These are phyloP conservation scores for Mizuhopecten yessoensis DNA, from an alignment of 1,140 invertebrate genomes.

Conservation along the genomic window DNA sequence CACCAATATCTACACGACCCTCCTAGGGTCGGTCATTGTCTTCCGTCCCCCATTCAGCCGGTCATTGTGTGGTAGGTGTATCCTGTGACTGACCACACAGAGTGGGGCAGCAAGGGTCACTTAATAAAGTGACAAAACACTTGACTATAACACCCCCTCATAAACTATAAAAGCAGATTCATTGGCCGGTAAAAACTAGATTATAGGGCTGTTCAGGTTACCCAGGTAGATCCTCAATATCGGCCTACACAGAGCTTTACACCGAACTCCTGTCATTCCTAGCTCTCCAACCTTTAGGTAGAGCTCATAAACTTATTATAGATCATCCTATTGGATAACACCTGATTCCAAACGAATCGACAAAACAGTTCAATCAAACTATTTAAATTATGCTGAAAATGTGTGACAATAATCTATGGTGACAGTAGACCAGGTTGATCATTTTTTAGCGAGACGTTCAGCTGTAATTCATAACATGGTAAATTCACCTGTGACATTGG, in stretches of 20 bases:
- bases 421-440: too few relatives aligned
- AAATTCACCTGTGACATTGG: too few relatives aligned
- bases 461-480: too few relatives aligned
- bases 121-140: slow-evolving; percentile 11
- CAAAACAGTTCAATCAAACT: too few relatives aligned
- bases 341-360: neutral
- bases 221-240: neutral
- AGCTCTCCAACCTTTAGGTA: neutral
- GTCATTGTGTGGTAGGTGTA: neutral
- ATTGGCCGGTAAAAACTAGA: neutral
- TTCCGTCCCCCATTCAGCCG: neutral
- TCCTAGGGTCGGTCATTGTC: neutral
- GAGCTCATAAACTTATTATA: neutral
- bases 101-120: neutral
- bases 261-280: neutral
- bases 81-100: neutral
- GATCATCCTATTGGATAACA: neutral
- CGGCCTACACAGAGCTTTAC: neutral
- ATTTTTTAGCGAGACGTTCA: too few relatives aligned
- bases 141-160: slow-evolving; percentile 5
- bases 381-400: too few relatives aligned
- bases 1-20: neutral
- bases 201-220: neutral
- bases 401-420: too few relatives aligned
- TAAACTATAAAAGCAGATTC: neutral